phyloP scores from a whole-genome alignment of 2,113 vertebrate species.

The Protomyctophum bolini region DNA sequence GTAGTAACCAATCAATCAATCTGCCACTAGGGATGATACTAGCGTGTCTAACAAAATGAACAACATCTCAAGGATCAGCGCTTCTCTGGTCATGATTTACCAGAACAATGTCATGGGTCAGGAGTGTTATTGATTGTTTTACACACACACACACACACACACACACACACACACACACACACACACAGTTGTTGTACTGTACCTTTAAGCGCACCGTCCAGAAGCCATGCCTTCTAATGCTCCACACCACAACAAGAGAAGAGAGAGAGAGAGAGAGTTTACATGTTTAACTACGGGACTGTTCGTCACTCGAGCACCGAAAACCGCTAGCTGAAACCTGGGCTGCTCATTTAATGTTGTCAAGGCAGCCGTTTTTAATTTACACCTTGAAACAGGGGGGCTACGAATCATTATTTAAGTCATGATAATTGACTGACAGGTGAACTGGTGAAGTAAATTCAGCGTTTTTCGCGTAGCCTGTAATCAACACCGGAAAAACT shows the following conservation, averaged over 20 bases:
- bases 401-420: constrained; percentile 3
- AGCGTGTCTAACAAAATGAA: too few relatives aligned
- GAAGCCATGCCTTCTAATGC: constrained; percentile 21
- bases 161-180: too few relatives aligned
- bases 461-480: too few relatives aligned
- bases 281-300: constrained; percentile 18
- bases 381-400: constrained; percentile 19
- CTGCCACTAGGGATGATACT: too few relatives aligned
- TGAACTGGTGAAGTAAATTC: constrained; percentile 62
- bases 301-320: constrained; percentile 26
- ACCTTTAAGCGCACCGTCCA: constrained; percentile 14
- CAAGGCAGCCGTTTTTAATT: background rate
- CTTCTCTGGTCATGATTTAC: too few relatives aligned
- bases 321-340: constrained; percentile 30
- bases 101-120: too few relatives aligned
- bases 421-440: constrained; percentile 56
- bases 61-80: too few relatives aligned
- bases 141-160: too few relatives aligned
- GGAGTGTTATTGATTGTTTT: too few relatives aligned
- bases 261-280: constrained; percentile 41
- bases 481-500: too few relatives aligned
- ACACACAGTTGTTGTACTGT: background rate
- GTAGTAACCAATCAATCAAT: too few relatives aligned
- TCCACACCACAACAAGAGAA: constrained; percentile 24
- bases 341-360: background rate